These are phyloP conservation scores for Cheirogaleus major DNA, from an alignment of 2,797 vertebrate genomes.

Conservation along the genomic window DNA sequence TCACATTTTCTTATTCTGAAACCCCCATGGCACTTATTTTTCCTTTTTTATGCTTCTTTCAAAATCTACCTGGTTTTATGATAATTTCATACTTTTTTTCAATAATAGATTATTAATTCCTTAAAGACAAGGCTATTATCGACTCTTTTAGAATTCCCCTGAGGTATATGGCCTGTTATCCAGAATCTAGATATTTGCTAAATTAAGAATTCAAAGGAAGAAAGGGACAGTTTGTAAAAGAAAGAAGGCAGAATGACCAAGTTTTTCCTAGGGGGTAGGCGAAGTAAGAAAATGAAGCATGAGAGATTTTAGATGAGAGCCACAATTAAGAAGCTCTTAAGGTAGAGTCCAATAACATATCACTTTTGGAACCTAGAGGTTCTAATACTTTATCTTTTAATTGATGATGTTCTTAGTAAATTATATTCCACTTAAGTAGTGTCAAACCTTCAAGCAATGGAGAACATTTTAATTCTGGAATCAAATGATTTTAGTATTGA, in stretches of 20 bases:
- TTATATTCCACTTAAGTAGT: not conserved
- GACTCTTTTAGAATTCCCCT: not conserved
- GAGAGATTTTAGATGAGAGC: not conserved
- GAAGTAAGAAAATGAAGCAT: not conserved
- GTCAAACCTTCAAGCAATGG: not conserved
- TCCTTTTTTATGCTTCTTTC: not conserved
- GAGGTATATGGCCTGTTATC: not conserved
- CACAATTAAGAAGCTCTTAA: not conserved
- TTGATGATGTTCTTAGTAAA: slow-evolving; percentile 26
- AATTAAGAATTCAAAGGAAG: slow-evolving; percentile 31
- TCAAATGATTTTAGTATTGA: not conserved
- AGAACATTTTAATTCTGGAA: not conserved
- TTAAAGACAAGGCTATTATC: not conserved
- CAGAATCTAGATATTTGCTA: not conserved
- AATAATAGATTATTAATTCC: not conserved
- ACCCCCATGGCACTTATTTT: not conserved
- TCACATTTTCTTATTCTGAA: not conserved
- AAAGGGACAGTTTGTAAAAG: not conserved
- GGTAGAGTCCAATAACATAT: not conserved
- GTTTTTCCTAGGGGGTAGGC: fast-evolving
- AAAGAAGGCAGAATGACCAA: not conserved
- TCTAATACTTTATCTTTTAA: not conserved
- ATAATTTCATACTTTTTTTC: not conserved
- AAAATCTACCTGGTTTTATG: not conserved
- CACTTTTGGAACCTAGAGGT: not conserved